Evolutionary conservation across 2,797 vertebrate species (phyloP).

Genomic region (Agapornis canus): DNA sequence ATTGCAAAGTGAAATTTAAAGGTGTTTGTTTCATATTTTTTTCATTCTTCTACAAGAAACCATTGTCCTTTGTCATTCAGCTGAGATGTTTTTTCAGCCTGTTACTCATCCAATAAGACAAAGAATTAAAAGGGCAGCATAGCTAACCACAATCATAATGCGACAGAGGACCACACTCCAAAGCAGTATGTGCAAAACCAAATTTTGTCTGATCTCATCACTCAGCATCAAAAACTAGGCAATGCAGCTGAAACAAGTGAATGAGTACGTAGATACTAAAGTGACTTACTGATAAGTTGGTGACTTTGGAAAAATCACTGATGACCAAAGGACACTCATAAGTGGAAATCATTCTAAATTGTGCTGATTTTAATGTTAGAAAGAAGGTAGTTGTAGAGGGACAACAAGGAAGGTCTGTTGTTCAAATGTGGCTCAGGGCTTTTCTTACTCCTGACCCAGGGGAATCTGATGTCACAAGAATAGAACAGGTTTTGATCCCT

Average conservation of each 20-base stretch:
- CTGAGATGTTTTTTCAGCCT: not conserved
- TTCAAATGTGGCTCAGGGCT: not conserved
- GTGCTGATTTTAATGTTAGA: not conserved
- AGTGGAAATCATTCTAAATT: not conserved
- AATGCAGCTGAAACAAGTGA: not conserved
- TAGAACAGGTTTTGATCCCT: rapidly evolving
- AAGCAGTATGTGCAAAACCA: not conserved
- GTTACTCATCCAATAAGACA: not conserved
- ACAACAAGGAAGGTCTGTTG: not conserved
- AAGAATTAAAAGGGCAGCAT: not conserved
- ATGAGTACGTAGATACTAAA: not conserved
- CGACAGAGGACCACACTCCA: not conserved
- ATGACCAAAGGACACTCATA: not conserved
- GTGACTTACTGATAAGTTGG: not conserved
- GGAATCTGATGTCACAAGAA: not conserved
- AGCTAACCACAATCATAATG: not conserved
- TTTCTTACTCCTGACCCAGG: not conserved
- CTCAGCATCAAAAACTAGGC: not conserved
- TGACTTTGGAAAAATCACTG: not conserved
- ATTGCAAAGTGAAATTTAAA: not conserved
- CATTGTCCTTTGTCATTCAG: not conserved
- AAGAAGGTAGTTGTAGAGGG: not conserved
- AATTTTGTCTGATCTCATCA: not conserved
- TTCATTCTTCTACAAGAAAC: not conserved
- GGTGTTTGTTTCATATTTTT: not conserved